Percentiles rank a stretch among this genome's conserved stretches.
Conservation (phyloP, 2,797 vertebrate genomes). For the Spea hammondii region DNA sequence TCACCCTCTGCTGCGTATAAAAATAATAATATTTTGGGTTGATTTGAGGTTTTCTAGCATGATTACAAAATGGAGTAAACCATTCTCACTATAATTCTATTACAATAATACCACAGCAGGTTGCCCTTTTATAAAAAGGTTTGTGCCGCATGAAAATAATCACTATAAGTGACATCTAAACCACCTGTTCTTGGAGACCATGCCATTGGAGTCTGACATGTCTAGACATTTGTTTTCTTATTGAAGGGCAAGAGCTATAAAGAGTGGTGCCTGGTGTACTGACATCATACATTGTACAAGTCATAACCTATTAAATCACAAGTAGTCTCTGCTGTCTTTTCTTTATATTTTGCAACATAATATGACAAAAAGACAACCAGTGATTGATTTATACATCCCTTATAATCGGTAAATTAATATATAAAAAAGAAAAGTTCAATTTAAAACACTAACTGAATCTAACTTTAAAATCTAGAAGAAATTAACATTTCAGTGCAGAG, state of each 20-base stretch:
- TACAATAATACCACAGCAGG: no score
- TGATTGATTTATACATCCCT: background rate
- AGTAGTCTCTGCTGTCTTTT: background rate
- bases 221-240: slow-evolving; percentile 17
- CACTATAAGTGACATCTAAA: background rate
- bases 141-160: background rate
- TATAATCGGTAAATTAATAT: background rate
- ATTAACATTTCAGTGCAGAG: no score
- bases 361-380: slow-evolving; percentile 7
- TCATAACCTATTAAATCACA: slow-evolving; percentile 13
- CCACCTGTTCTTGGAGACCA: background rate
- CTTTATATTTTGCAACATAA: slow-evolving; percentile 9
- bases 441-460: background rate
- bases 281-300: background rate
- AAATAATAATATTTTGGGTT: no score
- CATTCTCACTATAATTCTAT: no score
- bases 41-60: no score
- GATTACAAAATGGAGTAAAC: no score
- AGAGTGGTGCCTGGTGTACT: background rate
- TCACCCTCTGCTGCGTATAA: no score
- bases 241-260: slow-evolving; percentile 4
- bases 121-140: background rate
- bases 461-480: no score
- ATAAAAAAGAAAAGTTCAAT: background rate
- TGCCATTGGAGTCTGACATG: slow-evolving; percentile 13